These are phyloP conservation scores for Trematomus bernacchii DNA, from an alignment of 2,797 vertebrate species.

Conservation along the genomic window DNA sequence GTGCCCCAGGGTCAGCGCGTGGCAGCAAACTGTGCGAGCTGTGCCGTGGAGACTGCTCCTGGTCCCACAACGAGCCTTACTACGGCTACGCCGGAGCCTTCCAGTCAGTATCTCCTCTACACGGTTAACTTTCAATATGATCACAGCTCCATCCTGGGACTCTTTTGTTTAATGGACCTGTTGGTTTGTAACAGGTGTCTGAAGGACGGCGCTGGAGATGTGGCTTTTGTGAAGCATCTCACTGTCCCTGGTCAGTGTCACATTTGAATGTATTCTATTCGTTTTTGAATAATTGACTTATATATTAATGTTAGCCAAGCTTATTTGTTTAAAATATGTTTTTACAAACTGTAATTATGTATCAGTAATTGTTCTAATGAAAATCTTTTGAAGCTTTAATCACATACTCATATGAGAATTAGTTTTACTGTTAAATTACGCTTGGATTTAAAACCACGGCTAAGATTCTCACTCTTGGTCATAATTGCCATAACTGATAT, in stretches of 20 bases:
- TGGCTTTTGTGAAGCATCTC: no score
- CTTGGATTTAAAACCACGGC: neutral
- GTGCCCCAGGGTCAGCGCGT: constrained; percentile 89
- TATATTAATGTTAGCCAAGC: neutral
- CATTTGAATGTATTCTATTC: no score
- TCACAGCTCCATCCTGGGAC: neutral
- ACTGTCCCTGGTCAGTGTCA: no score
- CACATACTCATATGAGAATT: neutral
- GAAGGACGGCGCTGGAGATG: no score
- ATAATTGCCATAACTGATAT: neutral
- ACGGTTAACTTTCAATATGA: neutral
- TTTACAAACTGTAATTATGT: neutral
- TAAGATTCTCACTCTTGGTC: neutral
- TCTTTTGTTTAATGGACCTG: constrained; percentile 5
- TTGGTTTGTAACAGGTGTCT: constrained; percentile 82
- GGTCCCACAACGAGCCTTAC: no score
- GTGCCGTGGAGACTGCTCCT: constrained; percentile 87
- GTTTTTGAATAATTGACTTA: no score
- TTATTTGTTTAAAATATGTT: neutral
- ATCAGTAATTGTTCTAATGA: no score
- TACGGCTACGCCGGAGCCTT: no score
- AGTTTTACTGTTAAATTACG: neutral
- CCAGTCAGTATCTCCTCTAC: no score
- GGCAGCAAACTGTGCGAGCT: constrained; percentile 82
- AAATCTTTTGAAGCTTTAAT: neutral